Evolutionary conservation across 2,113 vertebrate genomes (phyloP), one percentile per base, ranked within the genome.

Genomic region (Lophochroa leadbeateri): DNA sequence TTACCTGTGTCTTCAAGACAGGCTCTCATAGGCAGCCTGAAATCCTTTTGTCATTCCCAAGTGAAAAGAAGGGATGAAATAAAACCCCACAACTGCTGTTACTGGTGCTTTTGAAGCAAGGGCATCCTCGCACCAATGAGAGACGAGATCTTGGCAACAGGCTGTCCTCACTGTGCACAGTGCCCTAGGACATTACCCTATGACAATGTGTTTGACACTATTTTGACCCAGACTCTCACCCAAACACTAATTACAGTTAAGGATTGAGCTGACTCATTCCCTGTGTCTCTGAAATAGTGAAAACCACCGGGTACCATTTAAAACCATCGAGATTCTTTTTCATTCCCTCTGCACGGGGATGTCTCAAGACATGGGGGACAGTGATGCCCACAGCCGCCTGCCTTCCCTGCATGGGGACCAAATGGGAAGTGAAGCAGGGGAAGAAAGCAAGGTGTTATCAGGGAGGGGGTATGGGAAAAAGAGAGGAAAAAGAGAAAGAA

Each of bases 331-430:
- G 63, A 47, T 79, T 88, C 94, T 29, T 33, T 47, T 67, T 78
- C 33, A 19, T 47, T 44, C 47, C 35, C 17, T 52, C 20, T 4
- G 3, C 5, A 12, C 5, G 11, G 27, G 33, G 57, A 39, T 53
- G 47, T 29, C 39, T 64, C 8, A 3, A 75, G 81, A 60, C 18
- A 13, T 3, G 4, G 35, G 17, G 53, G 18, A 55, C 5, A 2
- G 41, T 1, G 0, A 25, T n/a, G 24, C 57, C 46, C 7, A 11
- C 6, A 25, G 55, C 37, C 0, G 1, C 39, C 67, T 81, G 39
- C 43, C 67, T 89, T 58, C 37, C 64, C 33, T 8, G 5, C 7
- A 2, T 0, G 0, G 39, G 24, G 53, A 69, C 28, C 46, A 82
- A 89, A 86, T 31, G 35, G 27, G 70, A 86, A 49, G n/a, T 3